A percentile compares a stretch with the other conserved stretches of the same genome.
Evolutionary conservation across 2,888 invertebrate species (phyloP).

Genomic region (Synanthedon vespiformis): DNA sequence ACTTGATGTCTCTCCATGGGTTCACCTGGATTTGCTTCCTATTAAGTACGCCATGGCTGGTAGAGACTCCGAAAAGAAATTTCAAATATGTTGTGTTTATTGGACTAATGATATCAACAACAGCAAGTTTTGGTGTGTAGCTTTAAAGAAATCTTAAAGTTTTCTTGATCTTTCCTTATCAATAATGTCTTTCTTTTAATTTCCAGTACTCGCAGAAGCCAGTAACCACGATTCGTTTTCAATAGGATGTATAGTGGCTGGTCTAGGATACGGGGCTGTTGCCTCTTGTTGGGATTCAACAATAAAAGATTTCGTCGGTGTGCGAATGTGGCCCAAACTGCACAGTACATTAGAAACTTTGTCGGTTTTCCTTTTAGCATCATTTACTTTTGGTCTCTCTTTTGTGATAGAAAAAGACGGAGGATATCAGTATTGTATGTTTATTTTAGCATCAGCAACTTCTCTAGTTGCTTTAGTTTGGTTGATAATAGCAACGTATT

Average conservation of each 20-base stretch:
- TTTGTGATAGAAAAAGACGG: constrained; percentile 30
- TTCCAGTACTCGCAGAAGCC: constrained; percentile 48
- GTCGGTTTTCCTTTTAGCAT: constrained; percentile 38
- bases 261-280: constrained; percentile 61
- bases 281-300: constrained; percentile 58
- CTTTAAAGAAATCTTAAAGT: background rate
- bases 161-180: constrained; percentile 1
- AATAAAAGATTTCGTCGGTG: constrained; percentile 57
- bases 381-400: constrained; percentile 36
- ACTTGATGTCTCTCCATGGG: constrained; percentile 52
- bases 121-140: constrained; percentile 47
- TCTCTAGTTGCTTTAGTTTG: constrained; percentile 38
- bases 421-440: constrained; percentile 40
- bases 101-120: constrained; percentile 42
- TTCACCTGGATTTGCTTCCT: constrained; percentile 63
- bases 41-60: constrained; percentile 53
- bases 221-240: constrained; percentile 55
- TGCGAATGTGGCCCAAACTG: constrained; percentile 58
- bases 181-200: constrained; percentile 4
- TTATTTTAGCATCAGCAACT: constrained; percentile 35
- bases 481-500: constrained; percentile 33
- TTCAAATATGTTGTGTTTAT: constrained; percentile 46
- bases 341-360: constrained; percentile 59
- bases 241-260: constrained; percentile 60
- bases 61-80: constrained; percentile 54